Base-by-base conservation (phyloP, 2,113 vertebrate species). In the Phylloscopus trochilus region DNA sequence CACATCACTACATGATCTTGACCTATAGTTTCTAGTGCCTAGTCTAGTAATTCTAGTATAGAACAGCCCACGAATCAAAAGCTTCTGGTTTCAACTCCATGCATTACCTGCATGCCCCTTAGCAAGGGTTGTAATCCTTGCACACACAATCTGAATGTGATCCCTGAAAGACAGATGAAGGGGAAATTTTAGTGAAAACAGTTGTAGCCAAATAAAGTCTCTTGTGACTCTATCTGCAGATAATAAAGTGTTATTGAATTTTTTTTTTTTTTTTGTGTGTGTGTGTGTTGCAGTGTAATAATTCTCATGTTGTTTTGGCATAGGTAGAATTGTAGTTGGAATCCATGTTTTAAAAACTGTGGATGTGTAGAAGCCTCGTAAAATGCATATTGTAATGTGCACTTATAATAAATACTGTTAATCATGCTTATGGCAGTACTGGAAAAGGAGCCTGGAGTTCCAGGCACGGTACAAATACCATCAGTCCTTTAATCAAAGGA, bases 391-490 rank as follows among this genome's bases (percentile, higher is more conserved):
- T 67, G 55, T 63, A 92, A 75, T 6, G 12, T 37, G 37, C 53
- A 72, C 62, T 92, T 68, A 22, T 15, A 91, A 89, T 46, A 92
- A 95, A 86, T 83, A 55, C 30, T 93, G 72, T 90, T 96, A 93
- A 93, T 89, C 63, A 63, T n/a, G 63, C 51, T 84, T 72, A 87
- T 82, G 41, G 53, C 52, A 60, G 80, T 35, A 41, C 68, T 85
- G 58, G 35, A 64, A 86, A 78, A 43, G 9, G 24, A 33, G 15
- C 9, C 64, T 78, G 44, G 43, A 77, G 59, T 16, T 39, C 24
- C 19, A 93, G 26, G 24, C 35, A 67, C 0, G 9, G 43, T 5
- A 74, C 33, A 83, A 83, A 67, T 7, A 37, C 37, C 24, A 13
- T 11, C 66, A 82, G 39, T 23, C 23, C 28, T 35, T 53, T 21